These are phyloP conservation scores for Calidris pygmaea DNA, from an alignment of 2,113 vertebrate genomes.

Conservation along the genomic window DNA sequence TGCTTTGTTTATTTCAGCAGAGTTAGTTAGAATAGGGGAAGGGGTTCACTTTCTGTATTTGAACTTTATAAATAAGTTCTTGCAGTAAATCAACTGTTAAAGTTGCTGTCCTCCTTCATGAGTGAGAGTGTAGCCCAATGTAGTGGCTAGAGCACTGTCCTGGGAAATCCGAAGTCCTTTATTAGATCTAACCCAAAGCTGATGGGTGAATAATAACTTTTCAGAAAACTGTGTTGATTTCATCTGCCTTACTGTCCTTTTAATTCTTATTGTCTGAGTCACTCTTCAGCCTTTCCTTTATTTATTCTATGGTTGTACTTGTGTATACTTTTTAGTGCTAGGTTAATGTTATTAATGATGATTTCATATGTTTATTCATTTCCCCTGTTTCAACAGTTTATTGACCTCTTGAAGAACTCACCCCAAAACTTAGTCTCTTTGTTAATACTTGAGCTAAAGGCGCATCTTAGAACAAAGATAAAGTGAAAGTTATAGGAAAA, in stretches of 20 bases:
- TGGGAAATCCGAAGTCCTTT: background rate
- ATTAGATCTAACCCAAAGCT: background rate
- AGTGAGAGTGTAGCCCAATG: background rate
- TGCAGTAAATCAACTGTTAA: background rate
- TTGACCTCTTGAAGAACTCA: background rate
- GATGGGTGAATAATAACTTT: background rate
- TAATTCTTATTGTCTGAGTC: background rate
- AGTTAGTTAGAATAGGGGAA: background rate
- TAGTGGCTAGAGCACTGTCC: background rate
- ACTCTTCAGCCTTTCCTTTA: background rate
- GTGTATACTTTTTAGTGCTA: background rate
- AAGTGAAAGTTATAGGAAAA: background rate
- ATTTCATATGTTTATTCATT: background rate
- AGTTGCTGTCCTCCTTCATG: background rate
- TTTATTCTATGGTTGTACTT: background rate
- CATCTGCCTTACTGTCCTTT: background rate
- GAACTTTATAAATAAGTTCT: background rate
- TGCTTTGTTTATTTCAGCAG: background rate
- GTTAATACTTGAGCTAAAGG: background rate
- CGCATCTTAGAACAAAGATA: background rate
- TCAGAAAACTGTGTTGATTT: background rate
- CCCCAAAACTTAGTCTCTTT: background rate
- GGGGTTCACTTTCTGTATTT: background rate
- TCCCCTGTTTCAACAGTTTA: background rate
- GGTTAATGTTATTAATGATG: background rate